These are phyloP conservation scores for Cossypha dichroa DNA, from an alignment of 2,797 vertebrate species.

Conservation along the genomic window DNA sequence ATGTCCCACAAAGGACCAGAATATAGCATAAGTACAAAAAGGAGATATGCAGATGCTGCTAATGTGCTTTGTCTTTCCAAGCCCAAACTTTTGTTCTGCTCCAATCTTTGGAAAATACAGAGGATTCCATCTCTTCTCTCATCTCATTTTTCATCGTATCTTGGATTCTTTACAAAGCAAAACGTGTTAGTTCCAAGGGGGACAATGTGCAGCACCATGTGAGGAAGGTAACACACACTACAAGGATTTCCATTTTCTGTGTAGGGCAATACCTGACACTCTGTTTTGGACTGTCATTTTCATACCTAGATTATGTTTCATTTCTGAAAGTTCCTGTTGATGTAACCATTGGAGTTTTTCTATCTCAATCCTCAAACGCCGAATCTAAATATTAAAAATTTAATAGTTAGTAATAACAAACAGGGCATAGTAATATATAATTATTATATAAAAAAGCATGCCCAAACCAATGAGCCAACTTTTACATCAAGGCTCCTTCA, in stretches of 20 bases:
- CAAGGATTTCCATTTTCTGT: neutral
- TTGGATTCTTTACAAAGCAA: neutral
- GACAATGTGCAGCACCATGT: neutral
- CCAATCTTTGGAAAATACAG: neutral
- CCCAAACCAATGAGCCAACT: neutral
- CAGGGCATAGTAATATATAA: neutral
- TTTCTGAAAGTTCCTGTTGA: conserved; percentile 95
- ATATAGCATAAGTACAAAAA: neutral
- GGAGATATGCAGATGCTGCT: neutral
- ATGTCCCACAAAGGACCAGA: neutral
- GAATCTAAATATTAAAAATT: conserved; percentile 80
- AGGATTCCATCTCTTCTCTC: neutral
- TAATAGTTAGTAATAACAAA: neutral
- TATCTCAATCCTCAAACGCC: conserved; percentile 94
- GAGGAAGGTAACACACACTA: neutral
- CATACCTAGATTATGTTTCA: conserved; percentile 96
- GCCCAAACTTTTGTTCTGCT: neutral
- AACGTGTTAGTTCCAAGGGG: neutral
- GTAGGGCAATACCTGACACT: neutral
- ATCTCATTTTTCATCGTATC: neutral
- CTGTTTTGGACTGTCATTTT: neutral
- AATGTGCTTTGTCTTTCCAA: neutral
- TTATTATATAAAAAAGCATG: neutral
- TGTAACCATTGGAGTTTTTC: conserved; percentile 98
- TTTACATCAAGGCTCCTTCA: neutral